Evolutionary conservation across 2,888 invertebrate species (phyloP).

Genomic region (Zhengitettix transpicula): DNA sequence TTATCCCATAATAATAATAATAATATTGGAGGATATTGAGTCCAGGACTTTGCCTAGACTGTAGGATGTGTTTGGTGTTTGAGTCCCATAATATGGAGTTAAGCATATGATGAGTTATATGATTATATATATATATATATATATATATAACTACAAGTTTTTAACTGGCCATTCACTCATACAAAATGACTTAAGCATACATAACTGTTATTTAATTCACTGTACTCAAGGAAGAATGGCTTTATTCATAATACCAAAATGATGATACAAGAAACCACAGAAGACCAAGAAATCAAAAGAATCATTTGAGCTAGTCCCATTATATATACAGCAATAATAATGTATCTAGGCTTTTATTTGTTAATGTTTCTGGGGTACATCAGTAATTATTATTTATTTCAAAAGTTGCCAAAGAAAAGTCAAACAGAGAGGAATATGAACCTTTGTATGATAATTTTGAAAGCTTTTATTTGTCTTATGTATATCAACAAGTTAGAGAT

Average conservation of each 20-base stretch:
- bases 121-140: no score
- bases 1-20: no score
- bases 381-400: conserved; percentile 71
- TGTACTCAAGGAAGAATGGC: conserved; percentile 2
- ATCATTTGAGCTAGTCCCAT: conserved; percentile 61
- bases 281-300: conserved; percentile 27
- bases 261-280: background rate
- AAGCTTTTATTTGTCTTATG: conserved; percentile 78
- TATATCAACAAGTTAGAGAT: conserved; percentile 83
- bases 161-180: no score
- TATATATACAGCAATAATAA: conserved; percentile 68
- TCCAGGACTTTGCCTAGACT: no score
- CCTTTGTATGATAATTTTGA: conserved; percentile 72
- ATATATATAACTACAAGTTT: no score
- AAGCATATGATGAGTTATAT: no score
- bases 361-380: conserved; percentile 87
- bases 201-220: no score
- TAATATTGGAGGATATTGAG: no score
- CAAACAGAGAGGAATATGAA: conserved; percentile 63
- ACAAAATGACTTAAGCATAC: no score
- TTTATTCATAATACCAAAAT: background rate
- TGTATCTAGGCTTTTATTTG: conserved; percentile 77
- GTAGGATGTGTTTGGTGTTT: no score
- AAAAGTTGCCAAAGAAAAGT: conserved; percentile 59
- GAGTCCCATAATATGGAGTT: no score